Base-by-base conservation (phyloP, 2,888 invertebrate species). In the Seira sanloemensis region DNA sequence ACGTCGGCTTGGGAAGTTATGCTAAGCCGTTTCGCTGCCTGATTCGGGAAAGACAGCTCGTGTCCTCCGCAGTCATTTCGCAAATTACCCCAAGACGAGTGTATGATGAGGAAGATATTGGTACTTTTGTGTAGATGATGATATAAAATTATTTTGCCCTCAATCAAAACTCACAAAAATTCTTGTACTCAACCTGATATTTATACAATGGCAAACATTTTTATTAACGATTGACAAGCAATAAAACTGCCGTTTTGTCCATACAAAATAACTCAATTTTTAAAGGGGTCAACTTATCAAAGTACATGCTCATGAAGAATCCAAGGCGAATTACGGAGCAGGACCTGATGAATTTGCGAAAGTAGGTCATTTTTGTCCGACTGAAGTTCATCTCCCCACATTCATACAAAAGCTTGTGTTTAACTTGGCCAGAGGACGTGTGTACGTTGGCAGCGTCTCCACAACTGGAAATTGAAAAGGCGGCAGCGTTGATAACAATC, bases 1-100 rank as follows among this genome's bases (percentile, higher is more conserved):
- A 77, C 24, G 82, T 82, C 2, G 86, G 86, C 25, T 37, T 87
- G 82, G 87, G 87, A 23, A 86, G 78, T 26, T 86, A 87, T 76
- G 81, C 85, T 12, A 85, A 85, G 58, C 85, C 87, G 0, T 87
- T 77, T 24, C 25, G 71, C 2, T 80, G 80, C 26, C 54, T 86
- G 9, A 75, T 86, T 21, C 23, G 82, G 16, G 82, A 77, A n/a
- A 62, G 82, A 67, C 82, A 82, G 19, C 21, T 72, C 62, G 66
- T 77, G 50, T 76, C 76, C 7, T 76, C 82, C 1, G 26, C 26
- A 24, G 23, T 66, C 1, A 82, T 82, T 58, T 68, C 81, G 12
- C 37, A 37, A 37, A 37, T 37, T 12, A 7, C 37, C 12, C 37
- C 37, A 37, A 4, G 4, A 12, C 4, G 12, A 37, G 65, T 58